These are phyloP conservation scores for Saturnia japonica DNA, from an alignment of 2,888 invertebrate genomes.

Conservation along the genomic window DNA sequence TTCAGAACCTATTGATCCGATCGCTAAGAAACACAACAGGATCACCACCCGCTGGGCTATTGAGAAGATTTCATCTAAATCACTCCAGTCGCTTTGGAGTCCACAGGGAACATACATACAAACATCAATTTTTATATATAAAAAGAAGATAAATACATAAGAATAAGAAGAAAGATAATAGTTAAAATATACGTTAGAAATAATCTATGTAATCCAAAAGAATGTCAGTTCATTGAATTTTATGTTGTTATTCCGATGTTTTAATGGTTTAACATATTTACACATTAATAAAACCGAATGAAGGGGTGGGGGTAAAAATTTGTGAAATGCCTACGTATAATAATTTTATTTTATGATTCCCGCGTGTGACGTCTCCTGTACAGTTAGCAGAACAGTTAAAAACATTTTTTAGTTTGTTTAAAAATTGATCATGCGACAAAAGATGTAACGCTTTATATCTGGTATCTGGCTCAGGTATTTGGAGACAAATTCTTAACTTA, in stretches of 20 bases:
- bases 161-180: too few relatives aligned
- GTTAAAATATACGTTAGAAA: background rate
- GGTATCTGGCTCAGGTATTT: too few relatives aligned
- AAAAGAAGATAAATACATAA: too few relatives aligned
- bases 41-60: too few relatives aligned
- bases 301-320: background rate
- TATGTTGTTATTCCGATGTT: background rate
- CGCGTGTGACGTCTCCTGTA: background rate
- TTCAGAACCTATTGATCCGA: too few relatives aligned
- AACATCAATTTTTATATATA: too few relatives aligned
- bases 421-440: background rate
- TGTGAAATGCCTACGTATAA: conserved; percentile 5
- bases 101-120: too few relatives aligned
- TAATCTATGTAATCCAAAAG: background rate
- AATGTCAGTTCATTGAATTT: background rate
- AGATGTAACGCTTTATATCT: background rate
- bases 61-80: too few relatives aligned
- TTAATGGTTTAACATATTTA: background rate
- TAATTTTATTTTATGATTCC: conserved; percentile 9
- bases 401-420: background rate
- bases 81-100: too few relatives aligned
- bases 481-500: too few relatives aligned
- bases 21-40: too few relatives aligned
- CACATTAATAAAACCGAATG: background rate
- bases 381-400: background rate